Evolutionary conservation across 2,888 invertebrate species (phyloP), one percentile per base, ranked within the genome.

Genomic region (Halictus ligatus): DNA sequence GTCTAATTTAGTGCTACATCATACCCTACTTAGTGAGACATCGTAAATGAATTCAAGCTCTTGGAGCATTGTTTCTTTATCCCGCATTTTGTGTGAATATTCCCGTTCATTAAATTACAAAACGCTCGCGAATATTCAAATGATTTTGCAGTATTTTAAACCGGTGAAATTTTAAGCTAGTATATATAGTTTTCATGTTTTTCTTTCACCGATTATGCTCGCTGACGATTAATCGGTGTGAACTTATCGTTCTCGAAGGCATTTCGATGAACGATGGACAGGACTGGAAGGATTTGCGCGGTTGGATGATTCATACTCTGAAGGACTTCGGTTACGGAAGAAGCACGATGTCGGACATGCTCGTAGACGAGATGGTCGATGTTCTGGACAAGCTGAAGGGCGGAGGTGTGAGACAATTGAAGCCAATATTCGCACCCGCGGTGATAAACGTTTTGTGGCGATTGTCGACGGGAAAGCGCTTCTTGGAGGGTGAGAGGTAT

Each of bases 361-460:
- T 97, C 21, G 94, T 95, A 84, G 96, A 96, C 1, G 97, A 97
- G 93, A 92, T 97, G 0, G 84, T 93, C 18, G 95, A 95, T 35
- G 91, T 96, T 40, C 69, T 96, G n/a, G 85, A 96, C 0, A 87
- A 91, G 13, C 75, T 95, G 18, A 87, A 92, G 35, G 85, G 92
- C 18, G 92, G 92, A 2, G 91, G 93, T 10, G 88, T 95, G 21
- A 80, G 81, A 3, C 50, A 50, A 43, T 90, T 95, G 78, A 93
- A 89, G 81, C 90, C 91, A 7, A 91, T 96, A 84, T 91, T 97
- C 78, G 95, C 96, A 1, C 96, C 96, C 5, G 96, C 96, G 58
- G 96, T 97, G 1, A 95, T 97, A 72, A 97, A 97, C 92, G 96
- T 97, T 0, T 93, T 97, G 13, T 97, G 97, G 97, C 95, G 95